These are phyloP conservation scores for Blera fallax DNA, from an alignment of 2,888 invertebrate genomes.

Conservation along the genomic window DNA sequence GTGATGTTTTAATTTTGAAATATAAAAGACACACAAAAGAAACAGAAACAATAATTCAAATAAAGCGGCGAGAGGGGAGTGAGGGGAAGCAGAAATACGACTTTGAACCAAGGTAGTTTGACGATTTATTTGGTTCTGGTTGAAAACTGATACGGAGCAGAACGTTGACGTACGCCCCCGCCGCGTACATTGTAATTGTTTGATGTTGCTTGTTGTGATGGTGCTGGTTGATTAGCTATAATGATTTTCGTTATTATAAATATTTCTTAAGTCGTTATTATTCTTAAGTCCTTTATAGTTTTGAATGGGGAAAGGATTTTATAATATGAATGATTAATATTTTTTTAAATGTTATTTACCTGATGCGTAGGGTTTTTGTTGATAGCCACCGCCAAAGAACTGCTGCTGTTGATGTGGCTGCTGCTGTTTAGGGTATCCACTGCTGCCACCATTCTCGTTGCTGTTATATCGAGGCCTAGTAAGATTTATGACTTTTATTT, in stretches of 20 bases:
- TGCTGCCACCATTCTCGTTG: slow-evolving; percentile 54
- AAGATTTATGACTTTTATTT: slow-evolving; percentile 63
- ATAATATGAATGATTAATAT: background rate
- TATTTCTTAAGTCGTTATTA: background rate
- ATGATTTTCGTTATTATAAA: slow-evolving; percentile 24
- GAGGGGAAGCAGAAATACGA: background rate
- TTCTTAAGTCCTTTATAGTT: background rate
- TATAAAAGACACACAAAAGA: background rate
- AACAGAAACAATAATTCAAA: background rate
- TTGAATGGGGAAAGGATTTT: background rate
- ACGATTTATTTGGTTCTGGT: slow-evolving; percentile 73
- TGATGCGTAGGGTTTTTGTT: slow-evolving; percentile 56
- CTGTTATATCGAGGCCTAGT: slow-evolving; percentile 56
- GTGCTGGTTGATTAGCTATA: slow-evolving; percentile 51
- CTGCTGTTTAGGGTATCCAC: slow-evolving; percentile 59
- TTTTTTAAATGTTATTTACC: slow-evolving; percentile 31
- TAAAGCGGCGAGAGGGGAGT: background rate
- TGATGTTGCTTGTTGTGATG: slow-evolving; percentile 43
- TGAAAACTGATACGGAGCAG: slow-evolving; percentile 79
- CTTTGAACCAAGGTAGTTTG: background rate
- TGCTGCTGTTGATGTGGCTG: slow-evolving; percentile 43
- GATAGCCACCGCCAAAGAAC: slow-evolving; percentile 54
- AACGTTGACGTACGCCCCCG: slow-evolving; percentile 78
- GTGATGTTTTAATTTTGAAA: background rate
- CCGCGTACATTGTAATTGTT: slow-evolving; percentile 64